Evolutionary conservation across 2,113 vertebrate genomes (phyloP).

Genomic region (Hiodon alosoides): DNA sequence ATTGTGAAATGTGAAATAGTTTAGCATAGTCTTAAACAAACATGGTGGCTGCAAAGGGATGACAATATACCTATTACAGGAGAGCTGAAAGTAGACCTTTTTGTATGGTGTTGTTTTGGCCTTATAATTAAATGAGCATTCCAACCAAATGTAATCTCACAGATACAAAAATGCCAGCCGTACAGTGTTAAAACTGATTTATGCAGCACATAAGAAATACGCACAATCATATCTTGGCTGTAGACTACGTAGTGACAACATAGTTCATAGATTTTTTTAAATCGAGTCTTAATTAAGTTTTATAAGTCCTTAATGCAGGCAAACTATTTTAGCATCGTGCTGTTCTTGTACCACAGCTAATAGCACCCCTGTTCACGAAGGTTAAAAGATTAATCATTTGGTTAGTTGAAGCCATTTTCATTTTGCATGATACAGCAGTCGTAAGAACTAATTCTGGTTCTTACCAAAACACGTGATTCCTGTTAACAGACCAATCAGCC

Average conservation of each 20-base stretch:
- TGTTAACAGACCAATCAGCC: slow-evolving; percentile 50
- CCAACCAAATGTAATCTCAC: not conserved
- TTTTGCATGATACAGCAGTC: slow-evolving; percentile 20
- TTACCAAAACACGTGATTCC: slow-evolving; percentile 55
- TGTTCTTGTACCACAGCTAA: not conserved
- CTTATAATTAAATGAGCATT: not conserved
- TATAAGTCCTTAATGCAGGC: not conserved
- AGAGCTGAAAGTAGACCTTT: not conserved
- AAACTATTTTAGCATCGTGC: not conserved
- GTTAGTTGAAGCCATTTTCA: slow-evolving; percentile 6
- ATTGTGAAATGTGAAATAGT: not conserved
- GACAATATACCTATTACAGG: not conserved
- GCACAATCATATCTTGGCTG: not conserved
- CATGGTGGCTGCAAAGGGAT: not conserved
- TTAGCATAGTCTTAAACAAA: not conserved
- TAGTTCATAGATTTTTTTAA: too few species aligned
- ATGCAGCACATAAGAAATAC: not conserved
- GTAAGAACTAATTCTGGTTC: slow-evolving; percentile 33
- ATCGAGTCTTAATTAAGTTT: too few species aligned
- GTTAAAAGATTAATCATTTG: not conserved
- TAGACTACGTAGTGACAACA: too few species aligned
- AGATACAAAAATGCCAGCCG: not conserved
- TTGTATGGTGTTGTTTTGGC: not conserved
- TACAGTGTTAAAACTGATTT: not conserved
- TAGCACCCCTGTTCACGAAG: not conserved